Base-by-base conservation (phyloP, 2,888 invertebrate species). In the Chrysotoxum bicinctum region DNA sequence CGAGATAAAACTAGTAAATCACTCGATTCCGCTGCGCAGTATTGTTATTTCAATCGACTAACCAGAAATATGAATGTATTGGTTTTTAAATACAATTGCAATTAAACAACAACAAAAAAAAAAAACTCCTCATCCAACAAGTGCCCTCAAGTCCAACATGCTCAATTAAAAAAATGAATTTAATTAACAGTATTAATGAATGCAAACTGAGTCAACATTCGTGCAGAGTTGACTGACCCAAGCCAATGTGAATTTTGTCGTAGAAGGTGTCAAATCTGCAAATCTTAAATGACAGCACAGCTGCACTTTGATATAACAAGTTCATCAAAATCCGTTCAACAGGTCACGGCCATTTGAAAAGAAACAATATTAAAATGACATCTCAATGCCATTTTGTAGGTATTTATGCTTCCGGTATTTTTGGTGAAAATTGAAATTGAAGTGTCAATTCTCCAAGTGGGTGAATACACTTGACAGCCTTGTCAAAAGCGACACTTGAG, bases 1-100 rank as follows among this genome's bases (percentile, higher is more conserved):
- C 81, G 75, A 70, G 70, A 70, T 75, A 81, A 60, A 75, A 76
- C 64, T 64, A 70, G 81, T 75, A 70, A 81, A 48, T 75, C 64
- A 69, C 62, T 64, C 62, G 52, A 75, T 64, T 45, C 21, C 50
- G 16, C 16, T 75, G 75, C 75, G 81, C 75, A 81, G 45, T 64
- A 70, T 56, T 69, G 10, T 54, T 48, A 73, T 56, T 48, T n/a
- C 40, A 70, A 78, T 3, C 50, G 40, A 69, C 12, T 50, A 48
- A 35, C 23, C 50, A 48, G 58, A 45, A 12, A 23, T 35, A 40
- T 45, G 9, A 64, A n/a, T 54, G 19, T 43, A 40, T 7, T 26
- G 14, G 37, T 72, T 43, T 56, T 30, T 30, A 5, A 45, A 45
- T 60, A 50, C 52, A 60, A 69, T 69, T 60, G 58, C 60, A 45